Conservation (phyloP, 2,113 vertebrate genomes). For the Raja brachyura region DNA sequence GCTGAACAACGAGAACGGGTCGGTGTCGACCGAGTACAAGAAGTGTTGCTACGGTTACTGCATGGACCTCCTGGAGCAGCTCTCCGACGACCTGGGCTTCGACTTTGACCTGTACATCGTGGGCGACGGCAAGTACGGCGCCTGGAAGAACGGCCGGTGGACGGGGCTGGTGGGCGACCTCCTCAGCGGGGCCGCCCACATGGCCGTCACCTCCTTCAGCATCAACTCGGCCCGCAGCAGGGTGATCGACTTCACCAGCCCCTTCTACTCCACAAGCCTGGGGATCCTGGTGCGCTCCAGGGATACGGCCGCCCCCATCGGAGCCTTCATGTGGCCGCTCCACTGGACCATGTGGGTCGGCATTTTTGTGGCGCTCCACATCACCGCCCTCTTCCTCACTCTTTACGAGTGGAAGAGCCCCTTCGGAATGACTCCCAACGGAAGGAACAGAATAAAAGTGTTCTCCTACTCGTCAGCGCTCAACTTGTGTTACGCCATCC, state of each 20-base stretch:
- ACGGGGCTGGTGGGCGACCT: slow-evolving; percentile 88
- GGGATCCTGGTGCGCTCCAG: slow-evolving; percentile 84
- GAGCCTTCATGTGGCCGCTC: slow-evolving; percentile 93
- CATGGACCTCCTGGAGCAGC: slow-evolving; percentile 82
- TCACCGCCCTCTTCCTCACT: slow-evolving; percentile 87
- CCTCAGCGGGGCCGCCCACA: slow-evolving; percentile 74
- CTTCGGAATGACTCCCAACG: slow-evolving; percentile 86
- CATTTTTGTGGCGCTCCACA: slow-evolving; percentile 82
- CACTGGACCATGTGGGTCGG: slow-evolving; percentile 99
- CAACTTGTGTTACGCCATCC: slow-evolving; percentile 93
- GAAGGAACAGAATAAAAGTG: slow-evolving; percentile 76
- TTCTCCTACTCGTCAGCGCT: slow-evolving; percentile 96
- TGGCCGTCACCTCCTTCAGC: slow-evolving; percentile 93
- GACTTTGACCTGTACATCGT: slow-evolving; percentile 89
- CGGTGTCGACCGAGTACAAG: slow-evolving; percentile 56
- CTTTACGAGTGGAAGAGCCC: slow-evolving; percentile 96
- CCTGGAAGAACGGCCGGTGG: slow-evolving; percentile 76
- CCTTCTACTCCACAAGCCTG: slow-evolving; percentile 95
- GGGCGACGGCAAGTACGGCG: slow-evolving; percentile 85
- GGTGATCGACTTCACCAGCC: slow-evolving; percentile 91
- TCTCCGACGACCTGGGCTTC: slow-evolving; percentile 81
- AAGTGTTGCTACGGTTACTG: slow-evolving; percentile 93
- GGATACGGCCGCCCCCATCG: slow-evolving; percentile 81
- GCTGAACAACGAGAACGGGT: slow-evolving; percentile 55
- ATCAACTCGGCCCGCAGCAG: slow-evolving; percentile 87